Base-by-base conservation (phyloP, 2,888 invertebrate species). In the Eubasilissa splendida region DNA sequence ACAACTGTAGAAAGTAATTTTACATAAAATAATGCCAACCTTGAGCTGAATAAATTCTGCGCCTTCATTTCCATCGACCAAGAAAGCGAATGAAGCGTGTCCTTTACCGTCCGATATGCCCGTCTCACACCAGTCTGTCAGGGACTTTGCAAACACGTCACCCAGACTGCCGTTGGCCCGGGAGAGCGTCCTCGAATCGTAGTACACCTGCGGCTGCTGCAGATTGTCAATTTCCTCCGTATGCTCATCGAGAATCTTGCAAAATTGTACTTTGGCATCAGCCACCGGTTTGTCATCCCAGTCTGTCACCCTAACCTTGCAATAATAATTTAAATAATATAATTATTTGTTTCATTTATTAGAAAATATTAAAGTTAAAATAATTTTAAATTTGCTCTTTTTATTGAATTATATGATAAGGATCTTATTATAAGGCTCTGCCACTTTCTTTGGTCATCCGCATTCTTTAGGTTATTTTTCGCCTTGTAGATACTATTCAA, bases 241-340 rank as follows among this genome's bases (percentile, higher is more conserved):
- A 8, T 70, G 63, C 11, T 81, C 80, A 0, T 85, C 82, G 0
- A 87, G 85, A n/a, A 86, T 85, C 9, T 88, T 87, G 76, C 91
- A 91, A 1, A 90, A 87, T 0, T 85, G 86, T 7, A 91, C 84
- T 0, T 82, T 85, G 75, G 88, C 87, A 11, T 85, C 86, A 0
- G 85, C n/a, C 0, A 88, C 88, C 5, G 89, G 88, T 52, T 88
- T 89, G 70, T 88, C 89, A 70, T 90, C 89, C 89, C 90, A 91
- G 0, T 89, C 88, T 0, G 86, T 88, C 0, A 90, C 90, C 86
- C 88, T 89, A 31, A 90, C 86, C 90, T 90, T 77, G 11, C 71
- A 33, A 56, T 9, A 54, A 73, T 42, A 42, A 42, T 42, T 42
- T 42, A 42, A 42, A 42, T 22, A 22, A 22, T 42, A 42, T 7